phyloP scores from a whole-genome alignment of 2,888 invertebrate genomes.

The Hydrotaea diabolus region DNA sequence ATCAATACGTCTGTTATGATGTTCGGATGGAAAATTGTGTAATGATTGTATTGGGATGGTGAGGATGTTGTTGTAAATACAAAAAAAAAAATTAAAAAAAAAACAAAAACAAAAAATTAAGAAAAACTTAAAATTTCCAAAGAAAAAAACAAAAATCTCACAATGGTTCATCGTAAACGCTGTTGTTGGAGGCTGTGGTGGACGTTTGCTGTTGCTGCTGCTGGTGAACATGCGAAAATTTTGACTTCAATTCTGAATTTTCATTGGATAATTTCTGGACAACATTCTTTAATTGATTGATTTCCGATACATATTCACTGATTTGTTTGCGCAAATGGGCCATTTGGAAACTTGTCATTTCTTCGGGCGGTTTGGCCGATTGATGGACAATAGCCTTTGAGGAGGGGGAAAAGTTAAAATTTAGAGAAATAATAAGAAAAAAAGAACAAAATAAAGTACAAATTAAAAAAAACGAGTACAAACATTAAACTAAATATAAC shows the following conservation, averaged over 20 bases:
- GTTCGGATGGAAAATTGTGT: neutral
- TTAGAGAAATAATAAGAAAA: constrained; percentile 47
- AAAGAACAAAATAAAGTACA: constrained; percentile 57
- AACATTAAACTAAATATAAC: constrained; percentile 51
- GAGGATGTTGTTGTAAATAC: neutral
- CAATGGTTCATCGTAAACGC: constrained; percentile 80
- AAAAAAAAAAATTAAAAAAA: constrained; percentile 58
- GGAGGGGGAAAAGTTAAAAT: constrained; percentile 53
- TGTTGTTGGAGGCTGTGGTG: constrained; percentile 72
- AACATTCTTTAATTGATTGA: constrained; percentile 81
- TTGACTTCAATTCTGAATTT: constrained; percentile 88
- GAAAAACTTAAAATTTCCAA: constrained; percentile 56
- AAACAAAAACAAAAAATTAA: constrained; percentile 57
- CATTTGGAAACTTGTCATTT: constrained; percentile 74
- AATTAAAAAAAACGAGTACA: constrained; percentile 35
- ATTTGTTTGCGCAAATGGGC: constrained; percentile 79
- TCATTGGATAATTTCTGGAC: constrained; percentile 90
- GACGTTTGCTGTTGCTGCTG: constrained; percentile 55
- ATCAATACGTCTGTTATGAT: constrained; percentile 77
- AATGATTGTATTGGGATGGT: neutral
- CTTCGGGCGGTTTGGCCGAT: constrained; percentile 71
- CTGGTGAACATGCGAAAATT: constrained; percentile 73
- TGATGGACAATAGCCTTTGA: constrained; percentile 75
- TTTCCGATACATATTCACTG: constrained; percentile 78
- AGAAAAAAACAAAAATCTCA: constrained; percentile 72